These are phyloP conservation scores for Resseliella maxima DNA, from an alignment of 2,888 invertebrate genomes.

Conservation along the genomic window DNA sequence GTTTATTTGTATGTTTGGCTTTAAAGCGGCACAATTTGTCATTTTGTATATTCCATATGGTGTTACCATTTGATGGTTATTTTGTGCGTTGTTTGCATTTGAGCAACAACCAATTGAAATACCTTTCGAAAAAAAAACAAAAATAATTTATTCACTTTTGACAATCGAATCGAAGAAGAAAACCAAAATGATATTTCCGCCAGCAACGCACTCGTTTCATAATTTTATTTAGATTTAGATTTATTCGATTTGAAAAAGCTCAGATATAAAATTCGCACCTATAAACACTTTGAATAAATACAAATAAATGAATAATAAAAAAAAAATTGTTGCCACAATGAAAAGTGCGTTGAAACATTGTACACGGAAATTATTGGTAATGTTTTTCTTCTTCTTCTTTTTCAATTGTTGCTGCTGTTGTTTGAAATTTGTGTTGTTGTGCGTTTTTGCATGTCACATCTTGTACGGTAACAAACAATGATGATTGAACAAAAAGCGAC, in stretches of 20 bases:
- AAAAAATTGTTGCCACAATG: background rate
- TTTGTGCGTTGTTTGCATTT: background rate
- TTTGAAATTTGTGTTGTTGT: too few species aligned
- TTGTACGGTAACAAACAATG: slow-evolving; percentile 5
- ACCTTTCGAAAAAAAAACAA: background rate
- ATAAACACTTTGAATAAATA: slow-evolving; percentile 1
- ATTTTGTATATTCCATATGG: background rate
- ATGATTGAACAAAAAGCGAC: slow-evolving; percentile 2
- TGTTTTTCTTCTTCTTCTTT: background rate
- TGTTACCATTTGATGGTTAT: background rate
- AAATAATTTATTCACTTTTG: background rate
- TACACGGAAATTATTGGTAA: background rate
- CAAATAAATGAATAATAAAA: slow-evolving; percentile 29
- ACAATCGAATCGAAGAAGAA: background rate
- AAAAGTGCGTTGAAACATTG: background rate
- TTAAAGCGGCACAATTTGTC: background rate
- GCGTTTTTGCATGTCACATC: slow-evolving; percentile 5
- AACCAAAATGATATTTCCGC: background rate
- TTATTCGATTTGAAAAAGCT: background rate
- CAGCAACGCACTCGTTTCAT: background rate
- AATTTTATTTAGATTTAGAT: background rate
- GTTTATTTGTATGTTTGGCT: background rate
- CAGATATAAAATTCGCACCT: background rate
- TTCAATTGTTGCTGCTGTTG: background rate
- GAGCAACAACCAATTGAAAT: background rate